Evolutionary conservation across 2,113 vertebrate species (phyloP).

Genomic region (Ailurus styani): DNA sequence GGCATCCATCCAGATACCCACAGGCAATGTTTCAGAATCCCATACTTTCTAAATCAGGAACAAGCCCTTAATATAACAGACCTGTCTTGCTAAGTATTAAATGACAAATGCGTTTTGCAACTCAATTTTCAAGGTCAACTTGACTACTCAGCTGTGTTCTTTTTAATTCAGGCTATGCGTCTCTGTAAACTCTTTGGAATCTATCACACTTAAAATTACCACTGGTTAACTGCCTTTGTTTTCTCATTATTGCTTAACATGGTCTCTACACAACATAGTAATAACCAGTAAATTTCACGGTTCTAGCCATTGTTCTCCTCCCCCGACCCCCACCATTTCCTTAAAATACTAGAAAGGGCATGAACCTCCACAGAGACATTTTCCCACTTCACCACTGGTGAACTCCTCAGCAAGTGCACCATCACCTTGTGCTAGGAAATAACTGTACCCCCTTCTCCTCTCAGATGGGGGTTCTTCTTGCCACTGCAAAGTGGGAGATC

Average conservation of each 20-base stretch:
- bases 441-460: not conserved
- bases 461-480: not conserved
- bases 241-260: not conserved
- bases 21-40: not conserved
- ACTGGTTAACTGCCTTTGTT: not conserved
- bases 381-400: not conserved
- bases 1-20: not conserved
- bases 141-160: not conserved
- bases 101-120: not conserved
- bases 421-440: not conserved
- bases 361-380: not conserved
- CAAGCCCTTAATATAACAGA: not conserved
- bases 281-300: no score
- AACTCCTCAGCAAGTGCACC: not conserved
- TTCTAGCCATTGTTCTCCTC: no score
- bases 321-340: no score
- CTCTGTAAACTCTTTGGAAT: not conserved
- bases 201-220: not conserved
- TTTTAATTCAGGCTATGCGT: not conserved
- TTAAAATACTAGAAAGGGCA: not conserved
- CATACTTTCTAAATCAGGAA: not conserved
- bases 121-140: not conserved
- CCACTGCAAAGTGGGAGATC: not conserved
- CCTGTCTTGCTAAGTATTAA: not conserved
- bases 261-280: not conserved